Percentiles rank a stretch among this genome's conserved stretches.
These are phyloP conservation scores for Heliconius charithonia DNA, from an alignment of 2,888 invertebrate genomes.

Conservation along the genomic window DNA sequence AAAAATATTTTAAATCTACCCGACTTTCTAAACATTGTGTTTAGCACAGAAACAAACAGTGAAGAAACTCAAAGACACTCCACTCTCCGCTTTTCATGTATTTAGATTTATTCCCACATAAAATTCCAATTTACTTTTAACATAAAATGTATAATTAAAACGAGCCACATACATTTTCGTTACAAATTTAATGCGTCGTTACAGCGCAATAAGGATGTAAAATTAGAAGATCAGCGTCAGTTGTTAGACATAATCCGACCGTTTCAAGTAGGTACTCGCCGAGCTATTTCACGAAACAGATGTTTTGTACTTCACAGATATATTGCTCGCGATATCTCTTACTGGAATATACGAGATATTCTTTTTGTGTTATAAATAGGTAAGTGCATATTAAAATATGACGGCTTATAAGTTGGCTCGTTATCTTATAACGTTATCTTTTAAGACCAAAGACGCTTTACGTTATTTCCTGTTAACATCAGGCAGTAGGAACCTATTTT, in stretches of 20 bases:
- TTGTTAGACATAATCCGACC: conserved; percentile 29
- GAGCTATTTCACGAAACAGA: conserved; percentile 24
- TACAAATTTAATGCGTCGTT: conserved; percentile 19
- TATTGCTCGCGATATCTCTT: conserved; percentile 21
- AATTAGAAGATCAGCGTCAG: conserved; percentile 33
- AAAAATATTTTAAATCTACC: not conserved
- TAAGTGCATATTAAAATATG: conserved; percentile 1
- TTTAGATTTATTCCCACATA: not conserved
- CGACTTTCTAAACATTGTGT: not conserved
- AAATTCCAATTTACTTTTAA: not conserved
- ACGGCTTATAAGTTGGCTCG: not conserved
- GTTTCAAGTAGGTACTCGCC: conserved; percentile 17
- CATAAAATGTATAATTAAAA: conserved; percentile 4
- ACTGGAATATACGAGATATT: not conserved
- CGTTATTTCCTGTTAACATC: not conserved
- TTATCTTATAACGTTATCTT: not conserved
- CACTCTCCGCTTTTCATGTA: not conserved
- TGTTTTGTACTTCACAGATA: conserved; percentile 25
- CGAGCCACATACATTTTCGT: not conserved
- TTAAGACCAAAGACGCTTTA: not conserved
- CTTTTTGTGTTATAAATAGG: conserved; percentile 8
- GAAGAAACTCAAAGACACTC: not conserved
- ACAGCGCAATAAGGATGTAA: conserved; percentile 25
- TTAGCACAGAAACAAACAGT: too few species aligned
- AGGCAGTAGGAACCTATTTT: too few species aligned